Percentiles rank a stretch among this genome's conserved stretches.
phyloP scores from a whole-genome alignment of 2,888 invertebrate species.

The Ceraclea dissimilis region DNA sequence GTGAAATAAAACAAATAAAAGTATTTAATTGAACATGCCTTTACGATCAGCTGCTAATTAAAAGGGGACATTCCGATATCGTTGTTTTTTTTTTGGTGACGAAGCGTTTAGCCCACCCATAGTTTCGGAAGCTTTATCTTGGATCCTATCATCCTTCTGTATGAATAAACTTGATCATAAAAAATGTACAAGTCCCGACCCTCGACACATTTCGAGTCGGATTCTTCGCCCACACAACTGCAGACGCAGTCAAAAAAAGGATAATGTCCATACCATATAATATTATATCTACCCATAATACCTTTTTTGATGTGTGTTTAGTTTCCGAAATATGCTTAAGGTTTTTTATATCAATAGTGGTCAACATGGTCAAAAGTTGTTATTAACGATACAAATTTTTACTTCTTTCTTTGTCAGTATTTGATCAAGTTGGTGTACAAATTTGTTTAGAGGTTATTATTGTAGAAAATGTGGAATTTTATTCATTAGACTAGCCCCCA shows the following conservation, averaged over 20 bases:
- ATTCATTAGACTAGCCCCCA: too few species aligned
- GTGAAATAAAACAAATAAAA: background rate
- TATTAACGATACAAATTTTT: too few species aligned
- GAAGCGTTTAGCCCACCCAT: conserved; percentile 17
- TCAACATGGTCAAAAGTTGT: too few species aligned
- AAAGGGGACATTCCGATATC: conserved; percentile 2
- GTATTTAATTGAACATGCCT: background rate
- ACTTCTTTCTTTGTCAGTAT: too few species aligned
- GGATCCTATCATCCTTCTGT: conserved; percentile 15
- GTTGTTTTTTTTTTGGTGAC: conserved; percentile 4
- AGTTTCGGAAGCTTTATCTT: conserved; percentile 13
- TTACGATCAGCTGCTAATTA: conserved; percentile 1
- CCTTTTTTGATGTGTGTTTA: too few species aligned
- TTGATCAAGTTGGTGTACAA: too few species aligned
- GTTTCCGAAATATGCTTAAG: too few species aligned
- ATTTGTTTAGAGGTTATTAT: too few species aligned
- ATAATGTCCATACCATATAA: conserved; percentile 4
- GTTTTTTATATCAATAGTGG: too few species aligned
- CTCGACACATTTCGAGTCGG: conserved; percentile 12
- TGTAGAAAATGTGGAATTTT: too few species aligned
- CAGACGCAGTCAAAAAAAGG: background rate
- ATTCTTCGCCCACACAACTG: conserved; percentile 1
- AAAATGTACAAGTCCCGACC: conserved; percentile 14
- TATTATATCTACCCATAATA: conserved; percentile 3
- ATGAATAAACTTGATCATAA: conserved; percentile 10